Base-by-base conservation (phyloP, 2,113 vertebrate genomes). In the Lipotes vexillifer region DNA sequence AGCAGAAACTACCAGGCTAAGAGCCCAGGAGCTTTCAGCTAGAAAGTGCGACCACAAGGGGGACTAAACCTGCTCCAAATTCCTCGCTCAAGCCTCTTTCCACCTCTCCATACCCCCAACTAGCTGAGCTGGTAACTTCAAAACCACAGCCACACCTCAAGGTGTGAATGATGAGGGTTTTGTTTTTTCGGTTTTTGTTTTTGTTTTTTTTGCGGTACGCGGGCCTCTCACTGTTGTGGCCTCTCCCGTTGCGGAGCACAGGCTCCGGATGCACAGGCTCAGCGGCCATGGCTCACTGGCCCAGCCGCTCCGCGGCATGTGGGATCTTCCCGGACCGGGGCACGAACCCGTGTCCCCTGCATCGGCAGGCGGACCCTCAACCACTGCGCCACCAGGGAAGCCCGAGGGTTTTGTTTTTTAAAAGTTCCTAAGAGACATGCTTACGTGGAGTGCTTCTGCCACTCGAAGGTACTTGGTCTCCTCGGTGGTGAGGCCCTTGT, bases 401-500 rank as follows among this genome's bases (percentile, higher is more conserved):
- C 44, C 9, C 44, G 8, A 17, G 21, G 41, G 57, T 27, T 44
- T 33, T 49, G 49, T 15, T 15, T 49, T 38, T 46, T 66, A 13
- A 63, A 68, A 18, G 41, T 52, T 6, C 59, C 91, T 65, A 29
- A 46, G 33, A 80, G 66, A 41, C 23, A 5, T 55, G 98, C 99
- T 99, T 98, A 99, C 99, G 0, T 99, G 99, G 77, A 99, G 87
- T 2, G 99, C 99, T 63, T 99, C 99, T 55, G 99, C 98, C 96
- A 99, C 98, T 0, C 99, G 98, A 92, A 99, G 99, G 96, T 99
- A 99, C 95, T 99, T 99, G 38, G 98, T 99, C 96, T 99, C 99
- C 98, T 99, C 99, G 1, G 99, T 98, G 89, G 99, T 99, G 46
- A 99, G 99, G 94, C 99, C 99, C 97, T 99, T 99, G 98, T 99